Base-by-base conservation (phyloP, 2,888 invertebrate genomes). In the Tigriopus californicus region DNA sequence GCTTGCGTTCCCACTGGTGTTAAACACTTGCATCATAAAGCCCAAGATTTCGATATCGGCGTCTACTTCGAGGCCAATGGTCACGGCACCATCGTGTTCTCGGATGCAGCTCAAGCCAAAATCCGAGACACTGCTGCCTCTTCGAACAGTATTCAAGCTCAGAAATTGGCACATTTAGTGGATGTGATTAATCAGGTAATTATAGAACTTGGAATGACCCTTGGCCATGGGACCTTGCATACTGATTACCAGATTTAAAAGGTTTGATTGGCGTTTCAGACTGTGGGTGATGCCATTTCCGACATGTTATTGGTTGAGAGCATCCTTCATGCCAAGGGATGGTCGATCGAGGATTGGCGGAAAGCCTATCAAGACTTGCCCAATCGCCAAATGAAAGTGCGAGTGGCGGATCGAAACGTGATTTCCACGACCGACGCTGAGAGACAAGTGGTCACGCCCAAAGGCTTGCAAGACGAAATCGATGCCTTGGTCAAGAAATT, bases 51-150 rank as follows among this genome's bases (percentile, higher is more conserved):
- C 73, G 95, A 98, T 69, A 80, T 98, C 66, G 97, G 97, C 2
- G 80, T 99, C 4, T 99, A 98, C 73, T 99, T 99, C 72, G 98
- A 99, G 65, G 97, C 98, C 0, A 98, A 98, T 73, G 98, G 98
- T 0, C 98, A 98, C 74, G 98, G 98, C 13, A 98, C 97, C 0
- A 84, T 89, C 1, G 73, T 90, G 0, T 90, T 91, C 67, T 89
- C 84, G 68, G 73, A 79, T 1, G 70, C 71, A 18, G 83, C 87
- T 15, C 65, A 66, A 48, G 61, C 66, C n/a, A 63, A 62, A 6
- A 70, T 74, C 0, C 80, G 13, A 11, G n/a, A 54, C 1, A 41
- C 40, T 13, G 13, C 49, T 18, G 49, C 62, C 53, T 54, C 62
- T 24, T 61, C 60, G 1, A 66, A 69, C 60, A 70, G 76, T 52